A percentile compares a stretch with the other conserved stretches of the same genome.
These are phyloP conservation scores for Amblyopsis rosae DNA, from an alignment of 2,113 vertebrate genomes.

Conservation along the genomic window DNA sequence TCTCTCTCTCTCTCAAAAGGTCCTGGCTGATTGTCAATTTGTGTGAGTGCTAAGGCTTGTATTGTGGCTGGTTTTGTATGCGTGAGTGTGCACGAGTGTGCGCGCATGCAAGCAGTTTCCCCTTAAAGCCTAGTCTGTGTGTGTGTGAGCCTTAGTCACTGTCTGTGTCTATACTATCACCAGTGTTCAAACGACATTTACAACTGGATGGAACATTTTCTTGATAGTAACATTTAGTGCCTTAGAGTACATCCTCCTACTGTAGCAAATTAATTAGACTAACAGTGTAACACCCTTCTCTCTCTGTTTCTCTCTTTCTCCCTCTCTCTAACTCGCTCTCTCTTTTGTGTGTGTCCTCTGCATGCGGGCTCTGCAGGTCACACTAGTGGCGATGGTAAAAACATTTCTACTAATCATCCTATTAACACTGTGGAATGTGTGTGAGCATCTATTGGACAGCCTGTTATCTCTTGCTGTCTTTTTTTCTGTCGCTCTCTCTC, in stretches of 20 bases:
- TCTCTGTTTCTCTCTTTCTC: slow-evolving; percentile 6
- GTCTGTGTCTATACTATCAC: slow-evolving; percentile 37
- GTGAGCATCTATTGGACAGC: background rate
- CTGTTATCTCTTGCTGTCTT: background rate
- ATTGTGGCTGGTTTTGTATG: slow-evolving; percentile 14
- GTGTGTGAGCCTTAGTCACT: slow-evolving; percentile 60
- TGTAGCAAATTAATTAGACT: background rate
- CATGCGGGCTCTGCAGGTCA: slow-evolving; percentile 65
- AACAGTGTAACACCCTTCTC: slow-evolving; percentile 8
- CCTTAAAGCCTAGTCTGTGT: slow-evolving; percentile 65
- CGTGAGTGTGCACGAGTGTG: background rate
- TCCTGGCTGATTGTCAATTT: background rate
- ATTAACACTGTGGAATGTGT: slow-evolving; percentile 11
- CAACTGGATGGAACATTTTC: slow-evolving; percentile 11
- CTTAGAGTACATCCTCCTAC: background rate
- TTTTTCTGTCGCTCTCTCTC: slow-evolving; percentile 4
- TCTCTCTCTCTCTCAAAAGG: background rate
- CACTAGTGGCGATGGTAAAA: slow-evolving; percentile 75
- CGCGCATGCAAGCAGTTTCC: slow-evolving; percentile 10
- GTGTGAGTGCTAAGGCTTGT: slow-evolving; percentile 21
- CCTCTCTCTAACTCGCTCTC: background rate
- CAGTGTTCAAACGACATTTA: slow-evolving; percentile 37
- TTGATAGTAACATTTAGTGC: background rate
- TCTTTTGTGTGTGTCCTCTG: slow-evolving; percentile 9
- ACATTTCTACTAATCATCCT: slow-evolving; percentile 35